These are phyloP conservation scores for Drosophila formosana DNA, from an alignment of 2,888 invertebrate genomes.

Conservation along the genomic window DNA sequence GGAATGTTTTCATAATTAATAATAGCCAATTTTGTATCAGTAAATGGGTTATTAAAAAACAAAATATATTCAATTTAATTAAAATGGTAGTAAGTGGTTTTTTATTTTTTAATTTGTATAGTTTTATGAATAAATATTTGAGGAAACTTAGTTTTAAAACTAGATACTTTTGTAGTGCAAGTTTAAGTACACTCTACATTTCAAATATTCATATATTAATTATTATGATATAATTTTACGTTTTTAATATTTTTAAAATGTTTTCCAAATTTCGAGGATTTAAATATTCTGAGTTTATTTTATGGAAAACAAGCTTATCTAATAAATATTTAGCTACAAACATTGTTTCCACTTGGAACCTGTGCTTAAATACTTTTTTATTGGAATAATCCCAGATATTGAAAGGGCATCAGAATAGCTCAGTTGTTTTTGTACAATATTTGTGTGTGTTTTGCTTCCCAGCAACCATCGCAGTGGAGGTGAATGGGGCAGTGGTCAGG, in stretches of 20 bases:
- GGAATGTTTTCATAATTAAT: background rate
- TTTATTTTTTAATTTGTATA: too few relatives aligned
- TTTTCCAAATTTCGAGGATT: background rate
- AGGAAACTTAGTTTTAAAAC: too few relatives aligned
- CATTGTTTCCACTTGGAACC: background rate
- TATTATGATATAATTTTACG: too few relatives aligned
- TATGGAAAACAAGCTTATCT: background rate
- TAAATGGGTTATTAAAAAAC: background rate
- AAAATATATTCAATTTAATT: background rate
- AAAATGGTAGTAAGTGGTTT: background rate
- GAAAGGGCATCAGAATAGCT: conserved; percentile 33
- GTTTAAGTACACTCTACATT: too few relatives aligned
- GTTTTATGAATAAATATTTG: too few relatives aligned
- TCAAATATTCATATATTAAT: too few relatives aligned
- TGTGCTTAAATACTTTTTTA: background rate
- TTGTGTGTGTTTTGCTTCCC: conserved; percentile 35
- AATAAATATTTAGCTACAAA: conserved; percentile 12
- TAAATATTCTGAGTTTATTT: background rate
- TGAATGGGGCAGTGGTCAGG: conserved; percentile 41
- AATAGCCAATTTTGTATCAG: background rate
- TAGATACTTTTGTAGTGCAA: too few relatives aligned
- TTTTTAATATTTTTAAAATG: background rate
- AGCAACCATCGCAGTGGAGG: conserved; percentile 27
- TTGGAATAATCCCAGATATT: conserved; percentile 15
- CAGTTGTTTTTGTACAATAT: conserved; percentile 4